Conservation (phyloP, 2,113 vertebrate genomes). For the Emydura subglobosa region DNA sequence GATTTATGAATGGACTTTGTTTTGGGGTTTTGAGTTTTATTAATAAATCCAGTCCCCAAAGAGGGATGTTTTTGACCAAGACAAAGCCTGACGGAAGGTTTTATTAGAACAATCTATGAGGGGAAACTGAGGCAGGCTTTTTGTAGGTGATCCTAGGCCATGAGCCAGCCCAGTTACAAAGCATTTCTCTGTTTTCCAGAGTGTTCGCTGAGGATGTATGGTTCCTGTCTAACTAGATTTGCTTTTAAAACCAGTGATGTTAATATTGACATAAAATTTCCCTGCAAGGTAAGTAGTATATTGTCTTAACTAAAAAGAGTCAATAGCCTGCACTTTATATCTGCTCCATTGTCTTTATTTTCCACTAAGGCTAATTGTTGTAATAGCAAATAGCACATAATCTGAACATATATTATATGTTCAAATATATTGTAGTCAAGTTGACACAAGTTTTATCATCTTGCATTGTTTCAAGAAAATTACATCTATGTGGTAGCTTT, state of each 20-base stretch:
- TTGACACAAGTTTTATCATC: background rate
- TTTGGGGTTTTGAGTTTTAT: background rate
- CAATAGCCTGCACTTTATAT: background rate
- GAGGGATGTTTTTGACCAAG: background rate
- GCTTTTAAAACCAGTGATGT: slow-evolving; percentile 96
- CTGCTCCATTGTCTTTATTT: background rate
- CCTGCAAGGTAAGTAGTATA: slow-evolving; percentile 85
- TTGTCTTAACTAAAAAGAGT: slow-evolving; percentile 15
- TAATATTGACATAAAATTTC: slow-evolving; percentile 95
- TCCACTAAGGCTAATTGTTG: background rate
- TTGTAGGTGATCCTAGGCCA: background rate
- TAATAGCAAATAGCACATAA: background rate
- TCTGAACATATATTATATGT: background rate
- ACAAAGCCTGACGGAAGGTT: background rate
- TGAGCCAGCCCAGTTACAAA: background rate
- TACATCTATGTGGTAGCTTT: background rate
- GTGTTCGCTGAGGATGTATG: slow-evolving; percentile 94
- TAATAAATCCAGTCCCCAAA: background rate
- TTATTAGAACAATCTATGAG: background rate
- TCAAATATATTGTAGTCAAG: background rate
- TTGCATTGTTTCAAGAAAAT: background rate
- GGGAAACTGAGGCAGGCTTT: background rate
- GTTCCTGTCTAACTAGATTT: slow-evolving; percentile 94
- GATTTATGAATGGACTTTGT: background rate
- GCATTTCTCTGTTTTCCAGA: slow-evolving; percentile 81